Evolutionary conservation across 2,797 vertebrate genomes (phyloP), one percentile per base, ranked within the genome.

Genomic region (Macropodus opercularis): DNA sequence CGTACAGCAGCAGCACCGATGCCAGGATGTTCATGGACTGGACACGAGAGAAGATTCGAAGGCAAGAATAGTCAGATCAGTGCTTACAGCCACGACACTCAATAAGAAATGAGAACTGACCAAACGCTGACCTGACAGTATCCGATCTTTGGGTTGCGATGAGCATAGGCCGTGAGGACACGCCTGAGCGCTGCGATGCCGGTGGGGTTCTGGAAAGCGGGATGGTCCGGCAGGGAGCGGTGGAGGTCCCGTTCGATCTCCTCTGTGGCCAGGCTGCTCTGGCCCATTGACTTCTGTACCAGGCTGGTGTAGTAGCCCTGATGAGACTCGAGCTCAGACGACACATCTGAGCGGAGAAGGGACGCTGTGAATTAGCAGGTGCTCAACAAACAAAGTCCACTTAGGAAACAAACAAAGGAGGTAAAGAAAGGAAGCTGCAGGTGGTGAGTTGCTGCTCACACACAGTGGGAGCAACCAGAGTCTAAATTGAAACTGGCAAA

Each of bases 1-100:
- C 91, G 2, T 98, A 99, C 1, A 99, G 90, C 77, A 99, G 90
- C 87, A 99, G 77, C 75, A 97, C 96, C 0, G 97, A 99, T 2
- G 97, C 93, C 88, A 99, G 83, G 85, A 99, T 99, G 87, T 99
- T 98, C 97, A 98, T 98, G 1, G 97, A 98, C 97, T 99, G 75
- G 42, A 69, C 1, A 41, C 1, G 42, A 22, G 26, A 58, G 11
- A 19, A 27, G n/a, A 13, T 50, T 29, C 15, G 35, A 27, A 47
- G 3, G 21, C 27, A 29, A 29, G 27, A 29, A 9, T 10, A 29
- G 2, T 5, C 24, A 26, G 3, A 8, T 29, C 6, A 7, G 27
- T 3, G 4, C 12, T 32, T 32, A 7, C 7, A 13, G 11, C n/a
- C n/a, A n/a, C n/a, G n/a, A n/a, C n/a, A n/a, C n/a, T n/a, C n/a